These are phyloP conservation scores for Paramacrobiotus metropolitanus DNA, from an alignment of 1,140 invertebrate genomes.

Conservation along the genomic window DNA sequence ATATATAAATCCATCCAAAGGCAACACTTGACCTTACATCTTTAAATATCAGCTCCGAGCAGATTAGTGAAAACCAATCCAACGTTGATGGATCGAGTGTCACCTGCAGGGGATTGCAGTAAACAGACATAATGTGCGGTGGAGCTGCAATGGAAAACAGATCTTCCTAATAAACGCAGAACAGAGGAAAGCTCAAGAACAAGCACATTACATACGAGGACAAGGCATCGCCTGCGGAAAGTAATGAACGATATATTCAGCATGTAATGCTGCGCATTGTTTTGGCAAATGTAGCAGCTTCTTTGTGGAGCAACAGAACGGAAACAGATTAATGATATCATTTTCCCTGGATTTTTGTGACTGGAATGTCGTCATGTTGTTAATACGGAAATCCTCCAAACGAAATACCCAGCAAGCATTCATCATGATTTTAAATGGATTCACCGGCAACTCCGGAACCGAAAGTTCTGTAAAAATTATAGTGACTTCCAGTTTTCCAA, in stretches of 20 bases:
- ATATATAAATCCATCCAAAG: neutral
- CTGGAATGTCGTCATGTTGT: slow-evolving; percentile 1
- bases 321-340: neutral
- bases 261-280: neutral
- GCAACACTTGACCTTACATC: neutral
- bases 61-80: neutral
- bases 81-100: neutral
- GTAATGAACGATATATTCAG: neutral
- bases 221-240: neutral
- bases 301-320: neutral
- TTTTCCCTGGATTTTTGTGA: neutral
- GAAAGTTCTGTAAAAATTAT: neutral
- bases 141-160: neutral
- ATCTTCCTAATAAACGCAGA: neutral
- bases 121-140: neutral
- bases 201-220: neutral
- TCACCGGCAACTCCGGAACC: neutral
- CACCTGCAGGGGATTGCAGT: neutral
- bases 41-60: neutral
- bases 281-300: neutral
- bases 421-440: neutral
- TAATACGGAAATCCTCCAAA: neutral
- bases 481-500: neutral
- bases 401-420: neutral
- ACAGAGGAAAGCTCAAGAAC: neutral